Percentiles rank a stretch among this genome's conserved stretches.
These are phyloP conservation scores for Chydorus sphaericus DNA, from an alignment of 2,888 invertebrate species.

Conservation along the genomic window DNA sequence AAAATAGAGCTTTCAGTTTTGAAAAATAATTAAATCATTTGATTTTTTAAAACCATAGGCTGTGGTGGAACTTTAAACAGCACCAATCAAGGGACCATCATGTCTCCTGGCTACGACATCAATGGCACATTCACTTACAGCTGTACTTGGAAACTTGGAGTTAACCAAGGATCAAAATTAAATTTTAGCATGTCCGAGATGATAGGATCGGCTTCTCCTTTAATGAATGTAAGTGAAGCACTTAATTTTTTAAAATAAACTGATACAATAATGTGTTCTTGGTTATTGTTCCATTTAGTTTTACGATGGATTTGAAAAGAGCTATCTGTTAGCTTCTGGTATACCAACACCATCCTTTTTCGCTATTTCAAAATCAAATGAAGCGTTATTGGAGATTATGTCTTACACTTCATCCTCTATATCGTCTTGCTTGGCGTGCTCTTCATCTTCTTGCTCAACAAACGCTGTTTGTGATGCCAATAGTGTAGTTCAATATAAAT, in stretches of 20 bases:
- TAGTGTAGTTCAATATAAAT: not conserved
- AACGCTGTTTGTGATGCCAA: not conserved
- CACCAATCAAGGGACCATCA: not conserved
- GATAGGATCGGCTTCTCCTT: too few relatives aligned
- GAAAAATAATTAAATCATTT: not conserved
- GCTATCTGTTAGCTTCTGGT: too few relatives aligned
- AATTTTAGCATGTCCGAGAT: too few relatives aligned
- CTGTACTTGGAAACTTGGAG: not conserved
- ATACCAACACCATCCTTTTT: too few relatives aligned
- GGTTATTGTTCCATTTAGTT: too few relatives aligned
- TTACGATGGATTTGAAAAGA: not conserved
- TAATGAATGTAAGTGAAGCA: too few relatives aligned
- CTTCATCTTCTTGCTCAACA: not conserved
- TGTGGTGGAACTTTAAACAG: not conserved
- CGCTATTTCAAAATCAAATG: not conserved
- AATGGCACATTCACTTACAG: not conserved
- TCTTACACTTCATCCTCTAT: too few relatives aligned
- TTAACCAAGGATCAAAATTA: too few relatives aligned
- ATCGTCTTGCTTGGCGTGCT: too few relatives aligned
- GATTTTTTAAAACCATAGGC: not conserved
- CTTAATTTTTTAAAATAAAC: too few relatives aligned
- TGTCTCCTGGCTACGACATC: not conserved
- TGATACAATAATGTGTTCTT: too few relatives aligned
- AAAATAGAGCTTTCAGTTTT: not conserved
- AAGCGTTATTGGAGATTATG: too few relatives aligned